Conservation (phyloP, 1,140 invertebrate species). For the Rhagoletis zephyria region DNA sequence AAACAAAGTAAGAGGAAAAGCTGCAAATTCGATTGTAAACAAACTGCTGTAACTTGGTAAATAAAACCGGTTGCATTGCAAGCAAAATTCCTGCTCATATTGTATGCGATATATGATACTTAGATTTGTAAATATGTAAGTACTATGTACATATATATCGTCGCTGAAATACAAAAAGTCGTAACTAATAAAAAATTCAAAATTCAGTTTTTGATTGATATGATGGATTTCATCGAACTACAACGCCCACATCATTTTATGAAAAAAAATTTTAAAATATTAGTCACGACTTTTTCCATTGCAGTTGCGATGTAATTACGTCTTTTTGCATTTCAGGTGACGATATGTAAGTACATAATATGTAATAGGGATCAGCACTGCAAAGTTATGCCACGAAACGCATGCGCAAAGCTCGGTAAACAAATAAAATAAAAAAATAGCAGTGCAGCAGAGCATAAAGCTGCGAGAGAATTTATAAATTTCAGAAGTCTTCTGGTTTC, state of each 20-base stretch:
- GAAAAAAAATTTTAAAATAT: too few species aligned
- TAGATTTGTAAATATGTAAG: not conserved
- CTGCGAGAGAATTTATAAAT: not conserved
- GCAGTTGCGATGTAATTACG: too few species aligned
- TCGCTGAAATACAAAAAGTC: too few species aligned
- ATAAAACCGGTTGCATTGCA: slow-evolving; percentile 30
- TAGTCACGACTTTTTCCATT: too few species aligned
- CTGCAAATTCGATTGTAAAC: slow-evolving; percentile 3
- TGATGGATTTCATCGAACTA: too few species aligned
- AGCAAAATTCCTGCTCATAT: slow-evolving; percentile 29
- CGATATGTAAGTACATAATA: not conserved
- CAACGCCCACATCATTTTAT: too few species aligned
- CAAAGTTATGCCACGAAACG: not conserved
- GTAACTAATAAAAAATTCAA: too few species aligned
- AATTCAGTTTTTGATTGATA: too few species aligned
- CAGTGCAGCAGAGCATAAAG: not conserved
- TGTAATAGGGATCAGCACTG: not conserved
- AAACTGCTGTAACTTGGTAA: slow-evolving; percentile 3
- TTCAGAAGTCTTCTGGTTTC: slow-evolving; percentile 34
- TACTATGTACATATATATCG: too few species aligned
- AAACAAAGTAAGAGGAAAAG: slow-evolving; percentile 27
- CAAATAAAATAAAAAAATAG: not conserved
- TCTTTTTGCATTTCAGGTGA: too few species aligned
- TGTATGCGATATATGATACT: not conserved
- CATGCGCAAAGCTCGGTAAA: slow-evolving; percentile 2